A percentile compares a stretch with the other conserved stretches of the same genome.
phyloP scores from a whole-genome alignment of 2,113 vertebrate species.

The Sphyrna mokarran region DNA sequence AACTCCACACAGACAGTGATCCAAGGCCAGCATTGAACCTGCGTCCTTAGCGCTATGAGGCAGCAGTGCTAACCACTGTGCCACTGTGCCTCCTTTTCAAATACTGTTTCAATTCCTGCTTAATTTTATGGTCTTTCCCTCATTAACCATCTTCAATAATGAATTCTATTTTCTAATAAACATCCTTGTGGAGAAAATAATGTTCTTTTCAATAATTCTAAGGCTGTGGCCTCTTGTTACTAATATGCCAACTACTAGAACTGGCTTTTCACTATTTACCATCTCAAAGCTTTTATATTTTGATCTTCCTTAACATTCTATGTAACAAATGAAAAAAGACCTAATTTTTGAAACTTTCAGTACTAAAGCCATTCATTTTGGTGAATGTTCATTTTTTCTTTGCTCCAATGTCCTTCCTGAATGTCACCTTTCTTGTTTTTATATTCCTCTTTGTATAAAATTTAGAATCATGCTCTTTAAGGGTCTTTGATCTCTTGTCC shows the following conservation, averaged over 20 bases:
- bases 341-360: neutral
- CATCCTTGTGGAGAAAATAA: too few relatives aligned
- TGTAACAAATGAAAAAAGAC: neutral
- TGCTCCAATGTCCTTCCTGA: neutral
- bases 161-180: too few relatives aligned
- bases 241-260: too few relatives aligned
- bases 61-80: too few relatives aligned
- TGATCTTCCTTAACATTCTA: neutral
- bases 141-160: too few relatives aligned
- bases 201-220: too few relatives aligned
- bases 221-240: too few relatives aligned
- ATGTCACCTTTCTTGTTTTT: neutral
- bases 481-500: neutral
- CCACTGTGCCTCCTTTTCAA: neutral
- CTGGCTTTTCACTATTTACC: too few relatives aligned
- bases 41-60: too few relatives aligned
- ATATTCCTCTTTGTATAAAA: neutral
- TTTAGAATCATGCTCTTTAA: neutral
- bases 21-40: too few relatives aligned
- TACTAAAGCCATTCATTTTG: neutral
- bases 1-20: too few relatives aligned
- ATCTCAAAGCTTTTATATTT: neutral
- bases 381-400: neutral
- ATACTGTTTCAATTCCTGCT: neutral
- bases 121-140: neutral